Evolutionary conservation across 2,113 vertebrate genomes (phyloP), one percentile per base, ranked within the genome.

Genomic region (Chaenocephalus aceratus): DNA sequence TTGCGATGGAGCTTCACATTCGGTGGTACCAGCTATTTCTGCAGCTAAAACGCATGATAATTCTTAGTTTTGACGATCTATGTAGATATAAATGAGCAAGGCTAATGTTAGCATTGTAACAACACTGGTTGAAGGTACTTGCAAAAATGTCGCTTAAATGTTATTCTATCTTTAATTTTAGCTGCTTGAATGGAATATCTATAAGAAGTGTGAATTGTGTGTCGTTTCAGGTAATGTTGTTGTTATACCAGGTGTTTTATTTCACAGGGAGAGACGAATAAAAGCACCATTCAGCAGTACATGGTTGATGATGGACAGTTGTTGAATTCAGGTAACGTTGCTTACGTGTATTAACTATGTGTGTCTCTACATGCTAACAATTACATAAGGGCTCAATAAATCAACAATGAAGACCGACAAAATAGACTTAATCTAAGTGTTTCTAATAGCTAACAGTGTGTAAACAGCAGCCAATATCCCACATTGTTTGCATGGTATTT

Each of bases 281-380:
- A 67, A 72, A 2, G n/a, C 54, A 8, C 16, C 48, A 4, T 5
- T 57, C 34, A 23, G 13, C 59, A 30, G 80, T 3, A 57, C 61
- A 65, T 52, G 5, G 44, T 56, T 59, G 65, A 51, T 64, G 57
- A 77, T 76, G 66, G 75, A 65, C 69, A 51, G 63, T n/a, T 75
- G 68, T 70, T 92, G 80, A 89, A 14, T 85, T 81, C 84, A 92
- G 87, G 92, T 92, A 67, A 13, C 52, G 0, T 3, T 1, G 44
- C 63, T 58, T 14, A 26, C 51, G 2, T 63, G n/a, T 30, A 0
- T 52, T 7, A 2, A 34, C 21, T 15, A 41, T 57, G 14, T 57
- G 14, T 54, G 44, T 80, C 6, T 41, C 3, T 21, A 14, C 15
- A 1, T 54, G 36, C 30, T 36, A 14, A 26, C 14, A 44, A 0